phyloP scores from a whole-genome alignment of 1,140 invertebrate genomes.

The Nixonia krombeini region DNA sequence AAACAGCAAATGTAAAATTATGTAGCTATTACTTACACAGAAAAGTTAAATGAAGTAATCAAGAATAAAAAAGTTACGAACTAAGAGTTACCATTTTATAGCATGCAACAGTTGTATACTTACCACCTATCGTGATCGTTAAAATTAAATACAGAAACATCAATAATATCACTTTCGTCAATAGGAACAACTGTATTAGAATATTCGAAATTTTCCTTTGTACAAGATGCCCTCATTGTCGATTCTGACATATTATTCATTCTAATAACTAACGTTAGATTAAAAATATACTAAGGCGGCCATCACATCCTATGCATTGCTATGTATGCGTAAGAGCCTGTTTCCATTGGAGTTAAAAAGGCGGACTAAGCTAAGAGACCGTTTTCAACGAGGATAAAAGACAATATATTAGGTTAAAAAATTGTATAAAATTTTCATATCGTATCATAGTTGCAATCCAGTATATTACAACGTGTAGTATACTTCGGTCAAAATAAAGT shows the following conservation, averaged over 20 bases:
- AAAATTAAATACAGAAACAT: slow-evolving; percentile 37
- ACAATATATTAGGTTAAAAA: no score
- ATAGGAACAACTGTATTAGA: slow-evolving; percentile 13
- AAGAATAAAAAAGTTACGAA: background rate
- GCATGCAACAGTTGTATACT: background rate
- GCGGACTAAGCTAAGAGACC: no score
- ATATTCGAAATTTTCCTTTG: slow-evolving; percentile 11
- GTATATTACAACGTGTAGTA: no score
- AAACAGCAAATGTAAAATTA: no score
- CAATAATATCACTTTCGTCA: slow-evolving; percentile 37
- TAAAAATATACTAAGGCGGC: background rate
- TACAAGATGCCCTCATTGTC: slow-evolving; percentile 13
- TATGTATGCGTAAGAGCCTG: no score
- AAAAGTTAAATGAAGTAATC: background rate
- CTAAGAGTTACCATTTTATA: background rate
- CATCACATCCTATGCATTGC: no score
- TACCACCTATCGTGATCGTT: slow-evolving; percentile 41
- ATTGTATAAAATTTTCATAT: no score
- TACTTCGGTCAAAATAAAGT: no score
- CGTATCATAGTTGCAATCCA: no score
- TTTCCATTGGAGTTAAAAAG: no score
- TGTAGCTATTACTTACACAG: no score
- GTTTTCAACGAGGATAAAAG: no score
- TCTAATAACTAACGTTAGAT: slow-evolving; percentile 19
- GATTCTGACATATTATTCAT: slow-evolving; percentile 33